Base-by-base conservation (phyloP, 2,797 vertebrate genomes). In the Botia almorhae region DNA sequence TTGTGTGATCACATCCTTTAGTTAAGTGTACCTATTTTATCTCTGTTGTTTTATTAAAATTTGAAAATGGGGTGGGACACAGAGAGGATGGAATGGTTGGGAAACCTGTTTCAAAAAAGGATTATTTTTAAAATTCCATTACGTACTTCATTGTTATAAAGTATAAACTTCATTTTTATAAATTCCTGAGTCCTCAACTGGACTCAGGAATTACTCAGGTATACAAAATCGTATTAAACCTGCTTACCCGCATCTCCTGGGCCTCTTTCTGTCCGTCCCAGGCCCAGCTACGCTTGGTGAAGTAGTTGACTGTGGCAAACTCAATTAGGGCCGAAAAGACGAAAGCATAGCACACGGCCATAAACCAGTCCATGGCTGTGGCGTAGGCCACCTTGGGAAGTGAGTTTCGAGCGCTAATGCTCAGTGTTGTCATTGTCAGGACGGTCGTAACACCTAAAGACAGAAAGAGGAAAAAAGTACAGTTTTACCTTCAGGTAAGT, bases 311-410 rank as follows among this genome's bases (percentile, higher is more conserved):
- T 0, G 98, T 99, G 77, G 98, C 98, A 89, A 99, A 99, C 89
- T 99, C 98, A 76, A 99, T 99, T 92, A 99, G 95, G 71, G 98
- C 98, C 87, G 98, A 99, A 96, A 99, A 99, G 91, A 99, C 98
- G 88, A 99, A 99, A 90, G 98, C 97, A 86, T 99, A 99, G 94
- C 98, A 99, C 90, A 99, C 98, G 2, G 98, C 98, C 96, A 99
- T 99, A 95, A 99, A 99, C 98, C 98, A 99, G 94, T 99, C 98
- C 98, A 99, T 99, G 91, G 98, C 98, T 16, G 98, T 99, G 89
- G 98, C 97, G 14, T 99, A 99, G 70, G 98, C 98, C 92, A 99
- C 97, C 89, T 99, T 99, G 86, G 98, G 98, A 82, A 99, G 94
- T 19, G 98, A 99, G 93, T 99, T 99, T 92, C 98, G 95, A 88